Evolutionary conservation across 2,888 invertebrate genomes (phyloP).

Genomic region (Folsomia manolachei): DNA sequence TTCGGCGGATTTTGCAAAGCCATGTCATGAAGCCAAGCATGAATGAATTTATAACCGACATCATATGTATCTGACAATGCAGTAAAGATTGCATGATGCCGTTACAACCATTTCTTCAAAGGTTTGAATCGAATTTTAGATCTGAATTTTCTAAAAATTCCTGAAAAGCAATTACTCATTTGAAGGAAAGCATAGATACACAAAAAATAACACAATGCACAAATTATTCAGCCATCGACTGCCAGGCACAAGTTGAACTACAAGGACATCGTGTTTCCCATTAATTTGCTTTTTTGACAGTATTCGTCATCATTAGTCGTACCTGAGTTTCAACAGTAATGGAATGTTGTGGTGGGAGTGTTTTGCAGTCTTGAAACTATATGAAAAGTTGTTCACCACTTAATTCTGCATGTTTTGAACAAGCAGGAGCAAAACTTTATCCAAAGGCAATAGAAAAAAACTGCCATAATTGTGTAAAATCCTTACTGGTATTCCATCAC

Average conservation of each 20-base stretch:
- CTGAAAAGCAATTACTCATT: too few species aligned
- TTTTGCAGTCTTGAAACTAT: not conserved
- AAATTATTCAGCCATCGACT: not conserved
- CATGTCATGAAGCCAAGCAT: too few species aligned
- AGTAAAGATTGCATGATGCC: too few species aligned
- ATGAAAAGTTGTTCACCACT: too few species aligned
- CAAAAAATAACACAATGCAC: not conserved
- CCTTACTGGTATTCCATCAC: not conserved
- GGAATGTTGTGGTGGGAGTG: not conserved
- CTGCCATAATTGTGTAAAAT: too few species aligned
- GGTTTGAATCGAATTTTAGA: too few species aligned
- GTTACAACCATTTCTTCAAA: too few species aligned
- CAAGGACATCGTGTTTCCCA: slow-evolving; percentile 9
- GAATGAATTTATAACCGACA: too few species aligned
- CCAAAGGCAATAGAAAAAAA: not conserved
- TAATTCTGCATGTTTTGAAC: not conserved
- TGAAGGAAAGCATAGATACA: not conserved
- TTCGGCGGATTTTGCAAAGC: not conserved
- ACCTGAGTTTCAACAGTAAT: too few species aligned
- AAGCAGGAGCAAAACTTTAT: not conserved
- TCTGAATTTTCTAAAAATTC: too few species aligned
- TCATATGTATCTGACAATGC: too few species aligned
- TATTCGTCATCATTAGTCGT: slow-evolving; percentile 1
- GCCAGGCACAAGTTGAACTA: not conserved
- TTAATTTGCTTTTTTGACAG: not conserved